Conservation (phyloP, 1,140 invertebrate species). For the Lepidurus packardi region DNA sequence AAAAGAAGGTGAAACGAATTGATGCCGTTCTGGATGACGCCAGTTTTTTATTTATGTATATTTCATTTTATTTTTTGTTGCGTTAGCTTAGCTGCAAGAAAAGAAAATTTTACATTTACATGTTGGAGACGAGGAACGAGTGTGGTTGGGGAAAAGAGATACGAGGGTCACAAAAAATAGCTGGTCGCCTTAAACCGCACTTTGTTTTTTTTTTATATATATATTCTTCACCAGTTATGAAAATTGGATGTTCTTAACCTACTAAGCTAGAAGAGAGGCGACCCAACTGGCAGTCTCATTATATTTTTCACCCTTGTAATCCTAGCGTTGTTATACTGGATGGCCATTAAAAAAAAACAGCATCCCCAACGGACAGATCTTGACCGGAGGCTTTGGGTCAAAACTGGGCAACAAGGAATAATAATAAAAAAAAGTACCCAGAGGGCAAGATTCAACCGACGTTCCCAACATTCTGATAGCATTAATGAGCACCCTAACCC, state of each 20-base stretch:
- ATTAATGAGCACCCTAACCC: background rate
- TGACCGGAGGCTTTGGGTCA: constrained; percentile 20
- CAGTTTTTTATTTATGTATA: too few relatives aligned
- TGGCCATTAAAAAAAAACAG: background rate
- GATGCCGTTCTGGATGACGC: too few relatives aligned
- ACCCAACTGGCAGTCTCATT: background rate
- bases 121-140: too few relatives aligned
- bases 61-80: too few relatives aligned
- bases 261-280: background rate
- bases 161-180: too few relatives aligned
- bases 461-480: background rate
- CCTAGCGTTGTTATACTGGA: background rate
- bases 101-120: too few relatives aligned
- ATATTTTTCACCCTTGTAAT: constrained; percentile 15
- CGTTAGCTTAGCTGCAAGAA: too few relatives aligned
- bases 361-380: background rate
- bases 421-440: background rate
- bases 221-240: too few relatives aligned
- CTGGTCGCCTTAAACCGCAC: too few relatives aligned
- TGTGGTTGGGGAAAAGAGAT: too few relatives aligned
- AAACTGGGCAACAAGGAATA: background rate
- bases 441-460: background rate
- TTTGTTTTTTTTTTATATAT: too few relatives aligned
- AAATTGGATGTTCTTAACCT: background rate
- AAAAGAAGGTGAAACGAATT: too few relatives aligned